A percentile compares a stretch with the other conserved stretches of the same genome.
These are phyloP conservation scores for Tachycineta bicolor DNA, from an alignment of 2,113 vertebrate species.

Conservation along the genomic window DNA sequence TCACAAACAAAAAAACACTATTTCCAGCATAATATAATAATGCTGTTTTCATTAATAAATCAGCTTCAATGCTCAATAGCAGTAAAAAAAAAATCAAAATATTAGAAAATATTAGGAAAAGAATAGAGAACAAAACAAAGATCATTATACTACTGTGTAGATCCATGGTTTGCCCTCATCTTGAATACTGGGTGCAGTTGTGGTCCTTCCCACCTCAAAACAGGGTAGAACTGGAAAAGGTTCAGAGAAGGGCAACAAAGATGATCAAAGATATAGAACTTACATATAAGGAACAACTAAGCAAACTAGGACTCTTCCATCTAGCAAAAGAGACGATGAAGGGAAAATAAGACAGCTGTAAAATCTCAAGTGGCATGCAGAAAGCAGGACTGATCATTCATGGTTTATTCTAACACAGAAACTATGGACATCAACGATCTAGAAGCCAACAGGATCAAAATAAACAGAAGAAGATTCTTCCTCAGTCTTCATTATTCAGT, in stretches of 20 bases:
- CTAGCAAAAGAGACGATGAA: slow-evolving; percentile 54
- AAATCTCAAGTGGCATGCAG: slow-evolving; percentile 32
- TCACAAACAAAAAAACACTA: background rate
- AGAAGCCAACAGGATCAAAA: slow-evolving; percentile 11
- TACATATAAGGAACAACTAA: slow-evolving; percentile 57
- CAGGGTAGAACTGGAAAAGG: slow-evolving; percentile 69
- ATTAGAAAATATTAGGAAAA: slow-evolving; percentile 65
- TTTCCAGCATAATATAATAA: slow-evolving; percentile 30
- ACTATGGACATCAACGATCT: background rate
- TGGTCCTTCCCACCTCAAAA: slow-evolving; percentile 65
- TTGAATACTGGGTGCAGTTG: slow-evolving; percentile 65
- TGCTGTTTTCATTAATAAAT: slow-evolving; percentile 53
- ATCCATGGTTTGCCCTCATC: slow-evolving; percentile 70
- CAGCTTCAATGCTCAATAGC: slow-evolving; percentile 24
- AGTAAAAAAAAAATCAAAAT: slow-evolving; percentile 16
- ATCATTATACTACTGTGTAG: slow-evolving; percentile 68
- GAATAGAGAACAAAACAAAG: slow-evolving; percentile 57
- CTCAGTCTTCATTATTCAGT: background rate
- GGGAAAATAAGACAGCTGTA: slow-evolving; percentile 33
- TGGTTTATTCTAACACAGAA: background rate
- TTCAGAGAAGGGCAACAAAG: slow-evolving; percentile 67
- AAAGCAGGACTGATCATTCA: background rate
- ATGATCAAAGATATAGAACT: slow-evolving; percentile 61
- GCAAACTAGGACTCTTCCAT: slow-evolving; percentile 56
- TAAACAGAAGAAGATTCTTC: background rate